Evolutionary conservation across 2,797 vertebrate species (phyloP).

Genomic region (Calcarius lapponicus): DNA sequence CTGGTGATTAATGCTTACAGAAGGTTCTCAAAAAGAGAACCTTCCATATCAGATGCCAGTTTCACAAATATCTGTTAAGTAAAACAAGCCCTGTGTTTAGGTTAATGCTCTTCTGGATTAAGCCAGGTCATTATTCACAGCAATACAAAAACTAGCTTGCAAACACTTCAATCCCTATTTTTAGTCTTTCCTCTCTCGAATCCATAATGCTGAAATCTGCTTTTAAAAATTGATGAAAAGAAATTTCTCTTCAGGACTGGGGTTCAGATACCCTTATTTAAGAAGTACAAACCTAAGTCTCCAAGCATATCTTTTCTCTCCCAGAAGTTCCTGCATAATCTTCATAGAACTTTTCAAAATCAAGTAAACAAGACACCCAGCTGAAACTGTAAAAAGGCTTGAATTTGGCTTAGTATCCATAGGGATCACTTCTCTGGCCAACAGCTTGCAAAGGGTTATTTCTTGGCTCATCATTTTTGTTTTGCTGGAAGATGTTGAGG

Average conservation of each 20-base stretch:
- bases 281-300: not conserved
- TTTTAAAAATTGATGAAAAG: not conserved
- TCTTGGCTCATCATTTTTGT: not conserved
- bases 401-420: not conserved
- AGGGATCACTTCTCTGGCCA: not conserved
- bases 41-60: not conserved
- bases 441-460: slow-evolving; percentile 34
- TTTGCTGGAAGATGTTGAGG: slow-evolving; percentile 33
- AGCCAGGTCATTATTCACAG: not conserved
- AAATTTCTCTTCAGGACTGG: not conserved
- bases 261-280: not conserved
- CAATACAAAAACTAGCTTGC: not conserved
- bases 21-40: not conserved
- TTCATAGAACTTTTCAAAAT: not conserved
- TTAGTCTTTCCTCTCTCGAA: not conserved
- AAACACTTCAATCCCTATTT: not conserved
- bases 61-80: not conserved
- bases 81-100: not conserved
- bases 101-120: not conserved
- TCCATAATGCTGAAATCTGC: not conserved
- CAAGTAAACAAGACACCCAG: not conserved
- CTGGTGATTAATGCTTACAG: not conserved
- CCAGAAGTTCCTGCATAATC: not conserved
- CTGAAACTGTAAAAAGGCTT: not conserved
- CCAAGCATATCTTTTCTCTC: not conserved